phyloP scores from a whole-genome alignment of 2,797 vertebrate genomes.

The Lates japonicus region DNA sequence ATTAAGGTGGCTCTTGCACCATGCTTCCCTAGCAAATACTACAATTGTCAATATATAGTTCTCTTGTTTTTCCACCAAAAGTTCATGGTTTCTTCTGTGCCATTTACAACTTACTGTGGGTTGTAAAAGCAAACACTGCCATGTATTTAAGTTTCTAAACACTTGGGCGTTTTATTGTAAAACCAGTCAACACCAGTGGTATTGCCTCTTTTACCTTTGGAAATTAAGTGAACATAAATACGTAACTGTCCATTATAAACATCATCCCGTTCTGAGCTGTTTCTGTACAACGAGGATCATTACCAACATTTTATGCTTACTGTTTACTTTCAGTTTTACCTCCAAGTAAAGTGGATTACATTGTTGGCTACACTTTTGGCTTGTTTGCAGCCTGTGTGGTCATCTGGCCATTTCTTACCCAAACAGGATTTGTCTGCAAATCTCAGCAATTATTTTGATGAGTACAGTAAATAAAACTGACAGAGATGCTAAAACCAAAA shows the following conservation, averaged over 20 bases:
- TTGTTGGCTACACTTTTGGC: neutral
- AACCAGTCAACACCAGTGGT: too few relatives aligned
- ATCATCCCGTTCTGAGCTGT: neutral
- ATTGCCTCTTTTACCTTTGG: neutral
- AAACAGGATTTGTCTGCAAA: too few relatives aligned
- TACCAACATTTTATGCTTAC: too few relatives aligned
- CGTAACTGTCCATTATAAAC: neutral
- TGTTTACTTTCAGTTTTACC: neutral
- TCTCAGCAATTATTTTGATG: too few relatives aligned
- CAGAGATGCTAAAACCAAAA: neutral
- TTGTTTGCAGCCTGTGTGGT: neutral
- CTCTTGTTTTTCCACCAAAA: neutral
- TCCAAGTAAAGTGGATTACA: neutral
- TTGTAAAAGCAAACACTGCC: neutral
- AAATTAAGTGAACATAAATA: neutral
- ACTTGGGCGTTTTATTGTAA: too few relatives aligned
- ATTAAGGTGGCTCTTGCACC: slow-evolving; percentile 23
- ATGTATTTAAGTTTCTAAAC: neutral
- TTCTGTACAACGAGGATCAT: too few relatives aligned
- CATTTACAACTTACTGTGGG: neutral
- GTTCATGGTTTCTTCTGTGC: neutral
- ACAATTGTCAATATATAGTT: neutral
- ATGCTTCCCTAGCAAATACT: neutral
- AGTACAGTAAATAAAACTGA: too few relatives aligned
- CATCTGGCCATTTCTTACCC: too few relatives aligned